Base-by-base conservation (phyloP, 2,113 vertebrate genomes). In the Saguinus imperator region DNA sequence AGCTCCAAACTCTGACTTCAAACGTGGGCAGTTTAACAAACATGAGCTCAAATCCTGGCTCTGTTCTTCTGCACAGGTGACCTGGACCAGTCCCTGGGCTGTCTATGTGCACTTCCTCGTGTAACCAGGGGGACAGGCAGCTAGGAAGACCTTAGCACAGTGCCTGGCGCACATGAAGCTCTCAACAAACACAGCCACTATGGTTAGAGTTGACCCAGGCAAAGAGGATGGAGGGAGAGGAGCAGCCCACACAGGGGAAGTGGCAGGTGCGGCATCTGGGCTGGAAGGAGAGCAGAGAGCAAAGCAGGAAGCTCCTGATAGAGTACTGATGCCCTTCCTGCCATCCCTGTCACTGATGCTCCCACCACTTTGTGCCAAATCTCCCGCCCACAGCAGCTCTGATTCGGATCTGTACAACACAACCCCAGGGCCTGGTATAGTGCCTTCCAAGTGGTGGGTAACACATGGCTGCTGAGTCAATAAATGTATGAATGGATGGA, bases 201-300 rank as follows among this genome's bases (percentile, higher is more conserved):
- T 0, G 16, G 8, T 20, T 12, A 21, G 43, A 72, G 11, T 7
- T 45, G 13, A 90, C 37, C 13, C 14, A 57, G 40, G 57, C n/a
- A 25, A 21, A 40, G 72, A 70, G 0, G 0, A n/a, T 3, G 1
- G 20, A 80, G 11, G 14, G 48, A 2, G 3, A 35, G 40, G 23
- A 21, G 25, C n/a, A 14, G 23, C 29, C 0, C 48, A 61, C 35
- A 14, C 25, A 45, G 55, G 2, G 3, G 32, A 16, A 66, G 18
- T 45, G 37, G 70, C 17, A 50, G 50, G 35, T 1, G 9, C 4
- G 55, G n/a, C 37, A 12, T 9, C 35, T 45, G 5, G 21, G 12
- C 32, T 6, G 32, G 76, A 83, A 75, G 17, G 40, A 86, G 14
- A n/a, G 12, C 5, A 45, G n/a, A 80, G 20, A 50, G 52, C 43